These are phyloP conservation scores for Thysanoteuthis rhombus DNA, from an alignment of 2,888 invertebrate genomes.

Conservation along the genomic window DNA sequence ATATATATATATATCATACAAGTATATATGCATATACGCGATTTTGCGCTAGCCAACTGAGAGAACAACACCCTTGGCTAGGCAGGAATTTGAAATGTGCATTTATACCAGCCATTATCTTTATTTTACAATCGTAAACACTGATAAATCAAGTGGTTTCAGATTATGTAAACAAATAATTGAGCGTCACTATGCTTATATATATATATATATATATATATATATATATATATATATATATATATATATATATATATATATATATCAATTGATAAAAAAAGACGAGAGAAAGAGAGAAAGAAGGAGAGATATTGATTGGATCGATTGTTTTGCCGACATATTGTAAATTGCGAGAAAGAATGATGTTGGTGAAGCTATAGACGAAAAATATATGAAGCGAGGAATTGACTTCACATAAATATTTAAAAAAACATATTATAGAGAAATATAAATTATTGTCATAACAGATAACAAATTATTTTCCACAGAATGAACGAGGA, in stretches of 20 bases:
- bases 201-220: background rate
- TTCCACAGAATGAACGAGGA: background rate
- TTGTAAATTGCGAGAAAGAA: background rate
- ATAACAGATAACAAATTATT: background rate
- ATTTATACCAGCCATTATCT: too few species aligned
- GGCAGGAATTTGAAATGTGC: too few species aligned
- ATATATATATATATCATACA: too few species aligned
- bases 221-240: background rate
- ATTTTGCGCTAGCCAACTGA: too few species aligned
- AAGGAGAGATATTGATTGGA: too few species aligned
- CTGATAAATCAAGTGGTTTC: too few species aligned
- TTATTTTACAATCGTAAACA: too few species aligned
- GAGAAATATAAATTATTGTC: background rate
- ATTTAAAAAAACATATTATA: background rate
- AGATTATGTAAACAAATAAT: too few species aligned
- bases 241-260: background rate
- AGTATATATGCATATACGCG: too few species aligned
- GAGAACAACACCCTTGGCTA: too few species aligned
- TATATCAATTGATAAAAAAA: background rate
- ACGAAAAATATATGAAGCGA: background rate
- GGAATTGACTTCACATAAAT: background rate
- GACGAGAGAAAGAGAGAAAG: too few species aligned
- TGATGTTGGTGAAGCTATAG: background rate
- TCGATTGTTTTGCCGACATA: background rate
- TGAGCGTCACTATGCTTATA: background rate